Evolutionary conservation across 2,797 vertebrate genomes (phyloP), one percentile per base, ranked within the genome.

Genomic region (Scyliorhinus canicula): DNA sequence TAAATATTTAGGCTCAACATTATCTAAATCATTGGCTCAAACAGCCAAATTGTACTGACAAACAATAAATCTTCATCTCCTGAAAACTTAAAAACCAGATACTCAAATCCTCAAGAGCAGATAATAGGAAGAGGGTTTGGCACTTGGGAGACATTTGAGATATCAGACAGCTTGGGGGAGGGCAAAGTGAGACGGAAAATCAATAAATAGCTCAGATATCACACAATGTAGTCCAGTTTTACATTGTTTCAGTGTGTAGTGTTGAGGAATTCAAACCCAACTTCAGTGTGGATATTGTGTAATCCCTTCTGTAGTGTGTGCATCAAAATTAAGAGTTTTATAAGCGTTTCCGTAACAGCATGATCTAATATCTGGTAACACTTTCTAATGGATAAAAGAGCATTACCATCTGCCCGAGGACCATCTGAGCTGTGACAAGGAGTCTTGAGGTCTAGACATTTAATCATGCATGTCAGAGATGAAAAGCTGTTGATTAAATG

Each of bases 401-500:
- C 7, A 65, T 63, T 65, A 44, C 88, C 57, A 44, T 65, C 60
- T 91, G 88, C 57, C 65, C 40, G n/a, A 88, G 55, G 85, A 88
- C 85, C 55, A 88, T n/a, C 47, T 88, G 52, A 88, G 52, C 55
- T 35, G 35, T 35, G 52, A 57, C 52, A 57, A n/a, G 57, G 88
- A 65, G 88, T 57, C 57, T 91, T 8, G 4, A 63, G 79, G 88
- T 91, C 88, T 91, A 91, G 88, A 91, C 88, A 44, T 91, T 91
- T 63, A 40, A 63, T 91, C n/a, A 91, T 91, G n/a, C n/a, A 65
- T 44, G 60, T 65, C 60, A 65, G 21, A 91, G 60, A 44, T 91
- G n/a, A 91, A 91, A 91, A 91, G 88, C n/a, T 91, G 21, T 65
- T 91, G 60, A 91, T 91, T 91, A 65, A 91, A 28, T 60, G n/a